These are phyloP conservation scores for Athripsodes cinereus DNA, from an alignment of 2,888 invertebrate species.

Conservation along the genomic window DNA sequence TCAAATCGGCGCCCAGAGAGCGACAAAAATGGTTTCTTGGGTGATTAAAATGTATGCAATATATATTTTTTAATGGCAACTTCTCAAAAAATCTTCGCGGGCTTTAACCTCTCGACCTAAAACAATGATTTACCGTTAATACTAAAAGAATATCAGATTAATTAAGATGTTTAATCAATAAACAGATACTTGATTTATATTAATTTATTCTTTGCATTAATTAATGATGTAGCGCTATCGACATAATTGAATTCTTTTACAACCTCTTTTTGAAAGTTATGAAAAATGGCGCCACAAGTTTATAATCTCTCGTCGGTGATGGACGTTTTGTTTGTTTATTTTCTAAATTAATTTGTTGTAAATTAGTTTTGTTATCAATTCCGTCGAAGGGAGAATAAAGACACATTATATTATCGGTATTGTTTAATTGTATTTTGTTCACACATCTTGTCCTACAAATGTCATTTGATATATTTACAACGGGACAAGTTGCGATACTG, in stretches of 20 bases:
- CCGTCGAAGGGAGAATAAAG: neutral
- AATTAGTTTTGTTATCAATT: neutral
- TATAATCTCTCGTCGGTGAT: neutral
- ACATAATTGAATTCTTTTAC: neutral
- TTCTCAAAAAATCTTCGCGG: constrained; percentile 9
- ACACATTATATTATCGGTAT: neutral
- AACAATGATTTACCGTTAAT: constrained; percentile 12
- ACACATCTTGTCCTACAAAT: neutral
- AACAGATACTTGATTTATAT: no score
- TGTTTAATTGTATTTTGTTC: no score
- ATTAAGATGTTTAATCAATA: neutral
- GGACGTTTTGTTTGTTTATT: neutral
- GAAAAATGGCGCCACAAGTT: neutral
- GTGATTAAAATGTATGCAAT: no score
- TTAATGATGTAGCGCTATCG: neutral
- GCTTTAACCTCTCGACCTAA: constrained; percentile 17
- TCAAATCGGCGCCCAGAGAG: no score
- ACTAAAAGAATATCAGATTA: neutral
- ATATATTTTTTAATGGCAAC: neutral
- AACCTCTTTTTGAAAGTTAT: neutral
- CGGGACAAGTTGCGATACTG: neutral
- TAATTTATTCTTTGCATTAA: neutral
- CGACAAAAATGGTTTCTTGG: no score
- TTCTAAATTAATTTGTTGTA: neutral
- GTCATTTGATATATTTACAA: neutral